Evolutionary conservation across 2,797 vertebrate genomes (phyloP).

Genomic region (Hydrophis major): DNA sequence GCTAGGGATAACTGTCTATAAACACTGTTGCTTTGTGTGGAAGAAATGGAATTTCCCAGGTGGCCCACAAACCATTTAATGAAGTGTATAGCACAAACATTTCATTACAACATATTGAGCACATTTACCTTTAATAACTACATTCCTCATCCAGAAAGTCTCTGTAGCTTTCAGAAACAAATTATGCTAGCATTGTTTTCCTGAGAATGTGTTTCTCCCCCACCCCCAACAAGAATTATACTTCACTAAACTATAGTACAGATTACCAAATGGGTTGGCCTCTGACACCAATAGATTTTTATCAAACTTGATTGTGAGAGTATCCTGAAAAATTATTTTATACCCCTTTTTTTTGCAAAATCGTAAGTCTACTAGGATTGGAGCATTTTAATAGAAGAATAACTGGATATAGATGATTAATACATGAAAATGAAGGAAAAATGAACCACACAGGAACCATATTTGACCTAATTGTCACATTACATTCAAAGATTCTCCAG

Average conservation of each 20-base stretch:
- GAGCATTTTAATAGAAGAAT: conserved; percentile 29
- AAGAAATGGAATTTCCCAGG: conserved; percentile 72
- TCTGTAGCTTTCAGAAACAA: conserved; percentile 76
- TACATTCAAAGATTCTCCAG: neutral
- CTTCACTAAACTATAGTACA: conserved; percentile 75
- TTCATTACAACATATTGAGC: conserved; percentile 80
- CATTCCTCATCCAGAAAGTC: conserved; percentile 74
- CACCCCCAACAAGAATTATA: conserved; percentile 61
- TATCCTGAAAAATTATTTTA: conserved; percentile 62
- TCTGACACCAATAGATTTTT: conserved; percentile 69
- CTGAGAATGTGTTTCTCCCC: conserved; percentile 66
- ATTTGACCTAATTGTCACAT: neutral
- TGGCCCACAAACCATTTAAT: conserved; percentile 77
- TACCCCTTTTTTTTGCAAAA: conserved; percentile 38
- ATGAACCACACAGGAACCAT: conserved; percentile 1
- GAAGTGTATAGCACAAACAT: conserved; percentile 76
- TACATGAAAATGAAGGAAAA: conserved; percentile 9
- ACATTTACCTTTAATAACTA: conserved; percentile 79
- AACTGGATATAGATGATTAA: neutral
- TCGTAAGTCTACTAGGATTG: conserved; percentile 65
- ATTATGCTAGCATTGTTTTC: conserved; percentile 74
- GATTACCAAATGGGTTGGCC: conserved; percentile 77
- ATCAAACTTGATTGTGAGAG: conserved; percentile 65
- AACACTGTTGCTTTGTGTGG: conserved; percentile 46
- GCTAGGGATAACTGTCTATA: conserved; percentile 51